A percentile compares a stretch with the other conserved stretches of the same genome.
Conservation (phyloP, 2,797 vertebrate genomes). For the Artibeus jamaicensis region DNA sequence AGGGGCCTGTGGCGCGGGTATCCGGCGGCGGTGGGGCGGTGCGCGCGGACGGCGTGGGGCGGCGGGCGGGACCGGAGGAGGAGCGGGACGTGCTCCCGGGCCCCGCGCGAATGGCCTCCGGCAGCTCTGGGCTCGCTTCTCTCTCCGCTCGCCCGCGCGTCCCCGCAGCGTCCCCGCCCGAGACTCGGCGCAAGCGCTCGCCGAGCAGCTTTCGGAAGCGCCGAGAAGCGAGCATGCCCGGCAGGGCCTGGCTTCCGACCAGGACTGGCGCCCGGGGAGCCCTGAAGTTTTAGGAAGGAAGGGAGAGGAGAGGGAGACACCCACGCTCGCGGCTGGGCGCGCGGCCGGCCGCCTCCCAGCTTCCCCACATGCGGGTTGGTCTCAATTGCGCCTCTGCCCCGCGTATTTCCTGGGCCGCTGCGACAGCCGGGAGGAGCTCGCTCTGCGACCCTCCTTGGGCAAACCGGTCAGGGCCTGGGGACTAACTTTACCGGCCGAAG, state of each 20-base stretch:
- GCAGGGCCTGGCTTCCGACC: background rate
- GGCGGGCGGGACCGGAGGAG: background rate
- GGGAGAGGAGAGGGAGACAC: background rate
- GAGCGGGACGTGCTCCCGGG: background rate
- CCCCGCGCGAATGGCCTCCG: conserved; percentile 29
- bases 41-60: background rate
- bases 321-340: background rate
- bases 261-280: background rate
- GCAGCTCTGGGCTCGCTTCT: background rate
- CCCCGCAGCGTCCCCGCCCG: background rate
- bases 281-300: background rate
- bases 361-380: background rate
- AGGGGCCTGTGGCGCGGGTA: background rate
- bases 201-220: background rate
- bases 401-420: background rate
- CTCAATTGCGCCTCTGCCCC: background rate
- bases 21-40: conserved; percentile 30
- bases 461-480: background rate
- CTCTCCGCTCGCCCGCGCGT: background rate
- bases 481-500: background rate
- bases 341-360: background rate
- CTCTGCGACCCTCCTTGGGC: background rate
- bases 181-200: background rate
- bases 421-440: background rate
- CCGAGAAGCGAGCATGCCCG: background rate